Percentiles rank a stretch among this genome's conserved stretches.
Evolutionary conservation across 2,888 invertebrate genomes (phyloP).

Genomic region (Bellardia bayeri): DNA sequence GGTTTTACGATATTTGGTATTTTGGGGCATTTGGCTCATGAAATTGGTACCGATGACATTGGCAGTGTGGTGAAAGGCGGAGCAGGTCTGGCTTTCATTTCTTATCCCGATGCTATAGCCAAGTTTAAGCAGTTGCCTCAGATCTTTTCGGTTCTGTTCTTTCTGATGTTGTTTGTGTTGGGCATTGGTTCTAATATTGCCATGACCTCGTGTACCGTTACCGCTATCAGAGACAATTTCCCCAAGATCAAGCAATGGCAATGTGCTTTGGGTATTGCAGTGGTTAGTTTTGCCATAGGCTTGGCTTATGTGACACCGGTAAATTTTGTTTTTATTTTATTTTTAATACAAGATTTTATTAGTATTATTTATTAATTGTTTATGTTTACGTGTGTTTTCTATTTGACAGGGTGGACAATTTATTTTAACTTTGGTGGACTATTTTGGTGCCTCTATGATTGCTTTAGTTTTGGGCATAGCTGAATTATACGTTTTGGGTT

Average conservation of each 20-base stretch:
- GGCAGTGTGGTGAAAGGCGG: constrained; percentile 85
- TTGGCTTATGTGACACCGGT: constrained; percentile 88
- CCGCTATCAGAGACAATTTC: constrained; percentile 85
- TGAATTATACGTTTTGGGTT: constrained; percentile 89
- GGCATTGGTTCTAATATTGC: constrained; percentile 86
- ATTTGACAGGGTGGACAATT: constrained; percentile 89
- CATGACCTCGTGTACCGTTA: constrained; percentile 85
- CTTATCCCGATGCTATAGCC: constrained; percentile 86
- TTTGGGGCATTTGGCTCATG: constrained; percentile 85
- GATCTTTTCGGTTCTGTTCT: constrained; percentile 86
- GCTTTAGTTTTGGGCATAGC: constrained; percentile 88
- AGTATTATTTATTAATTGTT: too few species aligned
- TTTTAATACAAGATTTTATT: neutral
- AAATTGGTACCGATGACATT: constrained; percentile 85
- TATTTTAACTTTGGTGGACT: constrained; percentile 89
- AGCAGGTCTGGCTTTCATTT: constrained; percentile 86
- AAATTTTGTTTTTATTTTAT: constrained; percentile 80
- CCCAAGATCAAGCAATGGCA: constrained; percentile 85
- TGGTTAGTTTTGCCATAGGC: constrained; percentile 86
- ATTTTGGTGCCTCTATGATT: constrained; percentile 90
- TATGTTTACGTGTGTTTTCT: neutral
- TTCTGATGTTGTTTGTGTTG: constrained; percentile 86
- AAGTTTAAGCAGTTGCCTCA: constrained; percentile 86
- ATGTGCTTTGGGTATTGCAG: constrained; percentile 85
- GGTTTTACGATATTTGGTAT: constrained; percentile 86